These are phyloP conservation scores for Hyperoplus lanceolatus DNA, from an alignment of 2,797 vertebrate genomes.

Conservation along the genomic window DNA sequence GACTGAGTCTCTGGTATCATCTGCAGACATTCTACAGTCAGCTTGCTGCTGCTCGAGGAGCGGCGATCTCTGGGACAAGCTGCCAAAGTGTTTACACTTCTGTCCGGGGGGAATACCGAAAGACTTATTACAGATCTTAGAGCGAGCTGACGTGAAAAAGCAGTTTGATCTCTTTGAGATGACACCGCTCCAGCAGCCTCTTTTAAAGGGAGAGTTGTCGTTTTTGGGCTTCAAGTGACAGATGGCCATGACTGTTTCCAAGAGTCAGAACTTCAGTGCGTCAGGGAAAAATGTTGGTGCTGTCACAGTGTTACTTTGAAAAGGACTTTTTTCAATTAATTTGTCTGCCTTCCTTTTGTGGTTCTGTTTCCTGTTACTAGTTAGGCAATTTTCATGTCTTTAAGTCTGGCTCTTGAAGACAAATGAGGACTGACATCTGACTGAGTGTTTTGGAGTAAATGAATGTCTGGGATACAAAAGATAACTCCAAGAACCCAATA, in stretches of 20 bases:
- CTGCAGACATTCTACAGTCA: conserved; percentile 10
- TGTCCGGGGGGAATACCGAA: conserved; percentile 15
- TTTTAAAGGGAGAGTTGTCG: conserved; percentile 35
- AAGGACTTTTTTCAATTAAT: background rate
- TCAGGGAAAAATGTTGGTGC: conserved; percentile 9
- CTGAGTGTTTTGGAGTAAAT: conserved; percentile 27
- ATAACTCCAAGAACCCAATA: conserved; percentile 22
- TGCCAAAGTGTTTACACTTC: conserved; percentile 60
- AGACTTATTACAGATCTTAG: conserved; percentile 41
- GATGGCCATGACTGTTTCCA: conserved; percentile 19
- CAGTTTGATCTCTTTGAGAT: conserved; percentile 33
- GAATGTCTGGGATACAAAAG: conserved; percentile 3
- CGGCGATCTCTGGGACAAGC: conserved; percentile 18
- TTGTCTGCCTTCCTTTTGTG: background rate
- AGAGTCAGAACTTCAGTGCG: conserved; percentile 3
- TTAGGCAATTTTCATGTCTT: conserved; percentile 1
- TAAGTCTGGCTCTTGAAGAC: background rate
- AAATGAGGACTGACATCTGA: conserved; percentile 38
- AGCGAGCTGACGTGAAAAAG: conserved; percentile 43
- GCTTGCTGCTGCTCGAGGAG: conserved; percentile 17
- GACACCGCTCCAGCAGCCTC: conserved; percentile 47
- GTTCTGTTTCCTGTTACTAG: background rate
- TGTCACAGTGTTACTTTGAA: background rate
- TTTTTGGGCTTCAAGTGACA: conserved; percentile 48
- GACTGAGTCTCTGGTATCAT: background rate